Percentiles rank a stretch among this genome's conserved stretches.
These are phyloP conservation scores for Ophion slaviceki DNA, from an alignment of 2,888 invertebrate species.

Conservation along the genomic window DNA sequence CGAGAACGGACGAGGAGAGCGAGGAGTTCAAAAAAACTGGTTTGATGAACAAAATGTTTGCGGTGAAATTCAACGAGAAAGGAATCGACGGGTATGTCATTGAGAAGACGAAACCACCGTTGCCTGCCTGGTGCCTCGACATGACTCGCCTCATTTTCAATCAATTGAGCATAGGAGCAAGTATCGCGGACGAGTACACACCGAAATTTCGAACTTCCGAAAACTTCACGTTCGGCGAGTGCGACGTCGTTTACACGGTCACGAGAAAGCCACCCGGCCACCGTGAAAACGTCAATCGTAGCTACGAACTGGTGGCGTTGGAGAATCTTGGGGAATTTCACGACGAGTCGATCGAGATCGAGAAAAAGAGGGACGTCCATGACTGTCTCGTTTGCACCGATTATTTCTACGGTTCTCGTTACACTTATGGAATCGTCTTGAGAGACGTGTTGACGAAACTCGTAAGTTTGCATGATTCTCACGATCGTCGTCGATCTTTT, in stretches of 20 bases:
- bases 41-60: constrained; percentile 65
- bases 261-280: constrained; percentile 49
- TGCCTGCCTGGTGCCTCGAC: constrained; percentile 66
- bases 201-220: constrained; percentile 65
- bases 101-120: constrained; percentile 59
- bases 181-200: constrained; percentile 56
- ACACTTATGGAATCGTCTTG: constrained; percentile 67
- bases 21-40: constrained; percentile 60
- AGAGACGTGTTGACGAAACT: constrained; percentile 69
- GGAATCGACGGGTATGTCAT: constrained; percentile 70
- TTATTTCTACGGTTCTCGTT: constrained; percentile 70
- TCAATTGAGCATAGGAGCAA: constrained; percentile 72
- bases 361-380: constrained; percentile 64
- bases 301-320: constrained; percentile 56
- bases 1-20: constrained; percentile 45
- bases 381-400: constrained; percentile 66
- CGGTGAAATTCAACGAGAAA: constrained; percentile 69
- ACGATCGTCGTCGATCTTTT: background rate
- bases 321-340: constrained; percentile 66
- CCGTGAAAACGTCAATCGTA: background rate
- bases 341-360: constrained; percentile 66
- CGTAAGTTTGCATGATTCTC: constrained; percentile 65
- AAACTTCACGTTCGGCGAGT: constrained; percentile 72
- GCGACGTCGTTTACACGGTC: constrained; percentile 66
- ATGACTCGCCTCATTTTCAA: constrained; percentile 71